phyloP scores from a whole-genome alignment of 2,113 vertebrate genomes.

The Paracanthobrama guichenoti region DNA sequence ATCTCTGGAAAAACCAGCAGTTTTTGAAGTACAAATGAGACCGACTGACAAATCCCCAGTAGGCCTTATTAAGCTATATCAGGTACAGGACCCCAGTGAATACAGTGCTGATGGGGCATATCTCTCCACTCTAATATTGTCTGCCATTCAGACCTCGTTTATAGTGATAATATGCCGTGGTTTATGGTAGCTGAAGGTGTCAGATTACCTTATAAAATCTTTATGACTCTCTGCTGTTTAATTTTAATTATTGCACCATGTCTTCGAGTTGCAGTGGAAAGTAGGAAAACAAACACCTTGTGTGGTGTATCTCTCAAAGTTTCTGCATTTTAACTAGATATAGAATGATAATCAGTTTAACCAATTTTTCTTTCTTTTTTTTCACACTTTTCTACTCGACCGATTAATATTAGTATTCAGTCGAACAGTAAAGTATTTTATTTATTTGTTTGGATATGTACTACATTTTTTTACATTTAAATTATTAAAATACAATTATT shows the following conservation, averaged over 20 bases:
- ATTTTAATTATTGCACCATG: neutral
- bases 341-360: neutral
- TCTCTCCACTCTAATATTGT: neutral
- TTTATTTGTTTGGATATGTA: neutral
- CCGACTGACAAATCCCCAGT: neutral
- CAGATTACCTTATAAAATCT: neutral
- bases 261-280: neutral
- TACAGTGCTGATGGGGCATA: neutral
- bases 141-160: constrained; percentile 16
- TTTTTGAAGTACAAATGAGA: constrained; percentile 30
- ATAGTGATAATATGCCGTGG: neutral
- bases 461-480: neutral
- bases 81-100: constrained; percentile 1
- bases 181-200: constrained; percentile 3
- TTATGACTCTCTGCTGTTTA: neutral
- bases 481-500: neutral
- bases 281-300: neutral
- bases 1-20: neutral
- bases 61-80: neutral
- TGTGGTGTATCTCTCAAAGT: neutral
- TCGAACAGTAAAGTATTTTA: no score
- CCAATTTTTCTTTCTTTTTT: no score
- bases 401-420: no score
- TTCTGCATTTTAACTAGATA: neutral
- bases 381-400: neutral